Evolutionary conservation across 2,113 vertebrate genomes (phyloP).

Genomic region (Hypanus sabinus): DNA sequence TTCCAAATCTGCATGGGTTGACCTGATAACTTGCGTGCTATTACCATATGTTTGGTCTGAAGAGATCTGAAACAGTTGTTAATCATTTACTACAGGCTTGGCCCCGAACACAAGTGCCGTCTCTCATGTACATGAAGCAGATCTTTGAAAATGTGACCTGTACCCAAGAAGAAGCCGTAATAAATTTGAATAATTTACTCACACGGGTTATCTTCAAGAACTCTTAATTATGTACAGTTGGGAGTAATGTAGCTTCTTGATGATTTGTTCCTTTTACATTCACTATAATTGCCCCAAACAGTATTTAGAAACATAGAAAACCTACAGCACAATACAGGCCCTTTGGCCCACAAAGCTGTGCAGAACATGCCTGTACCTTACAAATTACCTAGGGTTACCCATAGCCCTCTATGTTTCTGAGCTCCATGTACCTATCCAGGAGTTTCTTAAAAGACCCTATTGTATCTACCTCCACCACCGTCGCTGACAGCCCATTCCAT

Average conservation of each 20-base stretch:
- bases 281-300: background rate
- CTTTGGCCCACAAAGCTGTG: no score
- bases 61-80: background rate
- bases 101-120: background rate
- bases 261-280: background rate
- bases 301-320: background rate
- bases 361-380: no score
- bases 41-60: background rate
- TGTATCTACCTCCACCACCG: no score
- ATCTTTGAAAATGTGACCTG: background rate
- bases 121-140: background rate
- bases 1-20: background rate
- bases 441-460: no score
- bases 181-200: conserved; percentile 9
- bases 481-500: no score
- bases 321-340: no score
- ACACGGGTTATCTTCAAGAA: background rate
- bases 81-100: background rate
- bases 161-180: background rate
- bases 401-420: no score
- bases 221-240: background rate
- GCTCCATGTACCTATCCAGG: no score
- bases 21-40: background rate
- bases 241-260: background rate
- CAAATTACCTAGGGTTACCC: no score